Base-by-base conservation (phyloP, 2,797 vertebrate genomes). In the Austrolebias charrua region DNA sequence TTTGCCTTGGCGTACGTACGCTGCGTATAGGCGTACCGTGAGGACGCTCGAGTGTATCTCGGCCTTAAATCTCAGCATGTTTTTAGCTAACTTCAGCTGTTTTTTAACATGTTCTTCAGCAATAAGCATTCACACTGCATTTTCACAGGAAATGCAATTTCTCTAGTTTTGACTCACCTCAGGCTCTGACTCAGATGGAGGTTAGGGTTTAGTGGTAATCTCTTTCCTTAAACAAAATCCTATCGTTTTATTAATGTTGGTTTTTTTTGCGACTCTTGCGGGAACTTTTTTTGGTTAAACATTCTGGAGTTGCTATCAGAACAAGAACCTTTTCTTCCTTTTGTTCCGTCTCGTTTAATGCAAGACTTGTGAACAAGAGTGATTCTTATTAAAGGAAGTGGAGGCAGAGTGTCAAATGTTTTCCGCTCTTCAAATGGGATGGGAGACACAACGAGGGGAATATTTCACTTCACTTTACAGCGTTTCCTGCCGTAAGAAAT, bases 331-430 rank as follows among this genome's bases (percentile, higher is more conserved):
- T n/a, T 14, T 1, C 24, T 19, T 43, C 24, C 61, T 75, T 80
- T 73, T 76, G 62, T 82, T 79, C 71, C 28, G 55, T 76, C 68
- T 66, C 24, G 24, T 78, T 64, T 63, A 69, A 79, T 63, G 45
- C 6, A 19, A 57, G 47, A 66, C 60, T 71, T 60, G 47, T 54
- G 35, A 7, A 63, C 72, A 71, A 78, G 59, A 8, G 43, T 11
- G 64, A 57, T 52, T 72, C 68, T 48, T 82, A 63, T 76, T 68
- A 60, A 73, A 60, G 49, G 55, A 71, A 80, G 73, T 64, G 75
- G 71, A 81, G 69, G 59, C 31, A 4, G 51, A 55, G 55, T 72
- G 66, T 73, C 72, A 71, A 63, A 77, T 78, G 54, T 43, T 18
- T 4, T 1, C 19, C 55, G n/a, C 9, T 70, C 79, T 82, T 80